Base-by-base conservation (phyloP, 2,888 invertebrate species). In the Oscheius sp. region DNA sequence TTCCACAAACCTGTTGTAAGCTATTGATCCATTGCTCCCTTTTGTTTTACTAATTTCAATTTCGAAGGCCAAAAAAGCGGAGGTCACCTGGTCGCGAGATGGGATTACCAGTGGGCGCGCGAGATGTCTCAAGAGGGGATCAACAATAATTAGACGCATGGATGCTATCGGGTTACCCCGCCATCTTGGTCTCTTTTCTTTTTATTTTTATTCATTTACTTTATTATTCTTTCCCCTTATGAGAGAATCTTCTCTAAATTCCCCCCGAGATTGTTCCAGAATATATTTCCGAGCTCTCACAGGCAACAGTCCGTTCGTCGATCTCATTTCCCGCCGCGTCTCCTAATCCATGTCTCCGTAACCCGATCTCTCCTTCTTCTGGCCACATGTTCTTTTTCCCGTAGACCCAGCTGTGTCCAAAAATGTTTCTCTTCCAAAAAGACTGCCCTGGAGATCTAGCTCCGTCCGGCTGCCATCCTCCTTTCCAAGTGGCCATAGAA, bases 371-470 rank as follows among this genome's bases (percentile, higher is more conserved):
- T 45, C 52, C 64, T 74, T 49, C 27, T 49, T 59, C 35, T 35
- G 45, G 43, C 68, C 59, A 43, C 75, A 64, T 55, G 69, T 72
- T 72, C 56, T 61, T 69, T 45, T 56, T 46, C 58, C 73, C 63
- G 53, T 55, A 56, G 56, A 49, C 61, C 73, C 59, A 61, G 59
- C 72, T 61, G 53, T 55, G 68, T 45, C 58, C 70, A 46, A 64
- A 66, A 43, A 23, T 70, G 58, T 49, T 43, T 49, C 41, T 41
- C 41, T 53, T 45, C 18, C 45, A 21, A 23, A 25, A 21, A 55
- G 25, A 55, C 21, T 18, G 25, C 35, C 35, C 35, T 16, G 13
- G 25, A 23, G 25, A 55, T 21, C 55, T 23, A 13, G 55, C 21
- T 49, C 49, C 49, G 2, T 59, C 61, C 43, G 43, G 41, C 61